Conservation (phyloP, 2,888 invertebrate species). For the Lycophotia porphyrea region DNA sequence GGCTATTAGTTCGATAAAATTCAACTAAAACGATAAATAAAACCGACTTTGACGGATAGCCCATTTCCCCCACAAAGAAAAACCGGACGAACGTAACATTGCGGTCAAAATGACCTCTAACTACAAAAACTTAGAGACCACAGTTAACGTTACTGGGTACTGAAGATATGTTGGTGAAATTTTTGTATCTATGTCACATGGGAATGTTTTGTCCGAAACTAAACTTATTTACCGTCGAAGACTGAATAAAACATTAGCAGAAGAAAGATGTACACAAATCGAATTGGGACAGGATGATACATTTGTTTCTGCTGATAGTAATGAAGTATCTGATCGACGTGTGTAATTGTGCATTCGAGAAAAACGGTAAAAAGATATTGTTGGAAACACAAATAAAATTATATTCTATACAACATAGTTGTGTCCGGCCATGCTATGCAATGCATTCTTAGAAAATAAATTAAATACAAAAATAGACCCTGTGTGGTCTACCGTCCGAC, state of each 20-base stretch:
- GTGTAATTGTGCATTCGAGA: conserved; percentile 49
- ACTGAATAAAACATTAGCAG: conserved; percentile 86
- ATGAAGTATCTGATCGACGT: conserved; percentile 66
- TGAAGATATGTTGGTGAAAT: conserved; percentile 71
- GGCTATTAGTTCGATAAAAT: conserved; percentile 90
- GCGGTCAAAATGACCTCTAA: conserved; percentile 51
- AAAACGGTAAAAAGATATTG: conserved; percentile 21
- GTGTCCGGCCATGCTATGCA: neutral
- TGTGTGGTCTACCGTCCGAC: neutral
- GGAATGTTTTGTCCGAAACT: conserved; percentile 89
- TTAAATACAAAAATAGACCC: neutral
- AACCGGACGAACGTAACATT: conserved; percentile 69
- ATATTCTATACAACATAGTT: neutral
- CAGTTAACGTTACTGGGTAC: conserved; percentile 9
- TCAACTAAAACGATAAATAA: conserved; percentile 90
- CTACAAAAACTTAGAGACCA: neutral
- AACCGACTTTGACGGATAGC: conserved; percentile 89
- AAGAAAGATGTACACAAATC: conserved; percentile 80
- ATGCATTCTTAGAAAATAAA: neutral
- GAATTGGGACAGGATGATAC: conserved; percentile 79
- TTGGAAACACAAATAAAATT: neutral
- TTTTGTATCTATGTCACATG: conserved; percentile 87
- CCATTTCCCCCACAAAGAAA: conserved; percentile 87
- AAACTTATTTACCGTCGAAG: conserved; percentile 86
- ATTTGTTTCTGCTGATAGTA: conserved; percentile 74